Percentiles rank a stretch among this genome's conserved stretches.
Conservation (phyloP, 2,797 vertebrate genomes). For the Artibeus jamaicensis region DNA sequence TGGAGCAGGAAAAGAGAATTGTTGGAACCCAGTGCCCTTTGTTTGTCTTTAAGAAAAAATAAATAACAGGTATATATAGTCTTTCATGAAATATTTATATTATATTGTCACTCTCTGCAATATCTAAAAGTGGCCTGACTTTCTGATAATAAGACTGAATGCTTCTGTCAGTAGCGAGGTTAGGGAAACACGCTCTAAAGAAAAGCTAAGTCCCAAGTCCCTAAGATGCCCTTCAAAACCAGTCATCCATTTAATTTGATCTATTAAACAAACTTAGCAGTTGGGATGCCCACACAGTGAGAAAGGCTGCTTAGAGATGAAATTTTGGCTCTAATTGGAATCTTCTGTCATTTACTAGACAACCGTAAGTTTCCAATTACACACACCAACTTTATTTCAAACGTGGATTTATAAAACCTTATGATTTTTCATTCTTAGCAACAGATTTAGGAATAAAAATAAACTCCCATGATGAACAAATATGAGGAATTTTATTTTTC, state of each 20-base stretch:
- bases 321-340: slow-evolving; percentile 69
- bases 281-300: slow-evolving; percentile 68
- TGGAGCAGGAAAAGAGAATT: slow-evolving; percentile 9
- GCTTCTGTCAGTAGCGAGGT: slow-evolving; percentile 26
- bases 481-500: background rate
- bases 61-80: background rate
- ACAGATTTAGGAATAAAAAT: slow-evolving; percentile 61
- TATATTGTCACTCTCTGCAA: background rate
- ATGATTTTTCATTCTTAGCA: slow-evolving; percentile 65
- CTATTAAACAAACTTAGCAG: slow-evolving; percentile 72
- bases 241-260: slow-evolving; percentile 73
- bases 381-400: slow-evolving; percentile 67
- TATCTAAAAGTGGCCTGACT: slow-evolving; percentile 19
- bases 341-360: slow-evolving; percentile 73
- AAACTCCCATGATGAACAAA: slow-evolving; percentile 53
- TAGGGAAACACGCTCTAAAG: slow-evolving; percentile 4
- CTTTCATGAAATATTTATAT: slow-evolving; percentile 30
- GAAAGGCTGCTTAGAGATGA: slow-evolving; percentile 60
- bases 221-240: slow-evolving; percentile 66
- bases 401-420: slow-evolving; percentile 60
- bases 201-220: slow-evolving; percentile 53
- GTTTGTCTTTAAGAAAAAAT: slow-evolving; percentile 33
- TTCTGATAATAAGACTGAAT: slow-evolving; percentile 42
- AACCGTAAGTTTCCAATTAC: slow-evolving; percentile 69
- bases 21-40: background rate